Percentiles rank a stretch among this genome's conserved stretches.
Evolutionary conservation across 2,113 vertebrate species (phyloP).

Genomic region (Oenanthe oenanthe): DNA sequence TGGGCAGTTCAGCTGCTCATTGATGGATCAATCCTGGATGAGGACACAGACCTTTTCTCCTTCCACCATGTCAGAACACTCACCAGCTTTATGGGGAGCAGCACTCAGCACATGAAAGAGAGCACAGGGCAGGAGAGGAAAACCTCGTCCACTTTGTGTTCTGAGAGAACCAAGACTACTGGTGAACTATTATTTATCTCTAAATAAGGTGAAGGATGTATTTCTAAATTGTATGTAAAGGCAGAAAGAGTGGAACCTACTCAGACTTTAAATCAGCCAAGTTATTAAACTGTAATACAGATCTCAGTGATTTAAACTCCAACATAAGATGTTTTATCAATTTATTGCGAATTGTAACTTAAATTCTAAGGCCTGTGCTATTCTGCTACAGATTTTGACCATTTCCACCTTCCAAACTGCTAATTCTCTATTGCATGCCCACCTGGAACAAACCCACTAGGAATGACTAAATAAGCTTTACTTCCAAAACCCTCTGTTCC

Average conservation of each 20-base stretch:
- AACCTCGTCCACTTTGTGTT: background rate
- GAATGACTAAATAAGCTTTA: background rate
- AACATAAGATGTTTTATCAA: background rate
- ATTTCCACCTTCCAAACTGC: background rate
- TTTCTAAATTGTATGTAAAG: background rate
- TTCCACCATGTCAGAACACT: background rate
- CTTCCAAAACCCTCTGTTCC: background rate
- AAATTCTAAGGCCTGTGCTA: background rate
- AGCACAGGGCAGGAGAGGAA: background rate
- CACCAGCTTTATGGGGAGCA: background rate
- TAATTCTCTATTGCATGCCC: background rate
- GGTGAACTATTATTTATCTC: background rate
- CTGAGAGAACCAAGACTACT: background rate
- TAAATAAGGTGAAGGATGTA: background rate
- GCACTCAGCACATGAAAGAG: background rate
- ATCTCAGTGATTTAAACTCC: background rate
- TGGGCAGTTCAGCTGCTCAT: background rate
- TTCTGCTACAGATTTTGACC: background rate
- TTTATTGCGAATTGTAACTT: background rate
- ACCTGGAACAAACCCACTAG: background rate
- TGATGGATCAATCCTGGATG: fast-evolving
- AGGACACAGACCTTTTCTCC: background rate
- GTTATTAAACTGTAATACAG: background rate
- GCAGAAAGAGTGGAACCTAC: background rate
- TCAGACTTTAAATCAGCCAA: background rate